phyloP scores from a whole-genome alignment of 1,140 invertebrate species.

The Macrotrachela quadricornifera region DNA sequence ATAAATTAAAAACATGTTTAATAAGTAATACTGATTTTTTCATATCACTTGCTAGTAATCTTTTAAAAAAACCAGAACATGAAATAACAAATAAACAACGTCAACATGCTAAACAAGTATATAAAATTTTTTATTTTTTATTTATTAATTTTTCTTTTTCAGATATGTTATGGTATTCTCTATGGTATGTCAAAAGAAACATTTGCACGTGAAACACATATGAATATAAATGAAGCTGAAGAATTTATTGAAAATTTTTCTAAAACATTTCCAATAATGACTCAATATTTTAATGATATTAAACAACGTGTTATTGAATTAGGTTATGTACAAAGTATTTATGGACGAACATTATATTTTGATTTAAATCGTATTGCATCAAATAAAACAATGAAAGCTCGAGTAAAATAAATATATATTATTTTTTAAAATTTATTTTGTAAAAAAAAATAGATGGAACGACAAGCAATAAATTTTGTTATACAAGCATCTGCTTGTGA shows the following conservation, averaged over 20 bases:
- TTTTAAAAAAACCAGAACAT: constrained; percentile 32
- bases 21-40: constrained; percentile 43
- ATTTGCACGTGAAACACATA: constrained; percentile 53
- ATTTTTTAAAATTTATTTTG: too few species aligned
- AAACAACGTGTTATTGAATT: not conserved
- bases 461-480: constrained; percentile 78
- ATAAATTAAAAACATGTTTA: constrained; percentile 46
- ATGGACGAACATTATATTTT: too few species aligned
- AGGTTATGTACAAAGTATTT: too few species aligned
- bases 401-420: too few species aligned
- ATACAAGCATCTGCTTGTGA: constrained; percentile 89
- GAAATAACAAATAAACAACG: constrained; percentile 48
- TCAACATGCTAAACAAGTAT: constrained; percentile 53
- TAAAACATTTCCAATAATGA: constrained; percentile 46
- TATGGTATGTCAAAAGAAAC: constrained; percentile 82
- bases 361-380: too few species aligned
- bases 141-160: too few species aligned
- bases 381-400: too few species aligned
- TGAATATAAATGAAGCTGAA: constrained; percentile 55
- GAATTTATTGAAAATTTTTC: constrained; percentile 62
- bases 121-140: not conserved
- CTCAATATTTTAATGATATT: not conserved
- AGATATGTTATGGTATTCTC: constrained; percentile 86
- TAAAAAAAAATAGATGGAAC: constrained; percentile 45
- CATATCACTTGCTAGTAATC: too few species aligned